Conservation (phyloP, 2,113 vertebrate genomes). For the Rana temporaria region DNA sequence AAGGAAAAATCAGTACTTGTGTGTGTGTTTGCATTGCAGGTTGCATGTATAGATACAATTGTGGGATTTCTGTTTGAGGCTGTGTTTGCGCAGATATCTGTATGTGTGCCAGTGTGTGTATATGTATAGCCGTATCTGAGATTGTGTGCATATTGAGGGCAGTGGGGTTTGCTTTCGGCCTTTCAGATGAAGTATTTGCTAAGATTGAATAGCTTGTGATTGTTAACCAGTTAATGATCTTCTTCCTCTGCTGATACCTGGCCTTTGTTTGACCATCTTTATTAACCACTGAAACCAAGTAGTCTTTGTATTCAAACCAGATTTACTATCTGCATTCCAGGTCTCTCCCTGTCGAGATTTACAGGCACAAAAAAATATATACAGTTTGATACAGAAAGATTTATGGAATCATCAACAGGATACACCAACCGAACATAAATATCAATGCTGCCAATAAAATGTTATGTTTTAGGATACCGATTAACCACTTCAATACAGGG, state of each 20-base stretch:
- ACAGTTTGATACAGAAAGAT: too few relatives aligned
- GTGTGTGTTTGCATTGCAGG: conserved; percentile 37
- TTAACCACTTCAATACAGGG: too few relatives aligned
- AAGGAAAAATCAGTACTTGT: not conserved
- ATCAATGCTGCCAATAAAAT: too few relatives aligned
- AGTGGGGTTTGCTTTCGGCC: conserved; percentile 14
- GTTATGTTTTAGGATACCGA: too few relatives aligned
- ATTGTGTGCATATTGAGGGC: conserved; percentile 36
- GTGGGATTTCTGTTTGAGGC: conserved; percentile 21
- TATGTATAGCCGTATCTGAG: conserved; percentile 16
- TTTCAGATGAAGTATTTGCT: conserved; percentile 33
- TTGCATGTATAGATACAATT: conserved; percentile 41
- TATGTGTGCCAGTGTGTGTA: conserved; percentile 14
- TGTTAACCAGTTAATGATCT: conserved; percentile 55
- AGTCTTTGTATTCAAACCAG: conserved; percentile 45
- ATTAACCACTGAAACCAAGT: conserved; percentile 33
- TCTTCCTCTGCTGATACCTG: conserved; percentile 52
- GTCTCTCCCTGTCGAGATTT: not conserved
- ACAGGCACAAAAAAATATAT: too few relatives aligned
- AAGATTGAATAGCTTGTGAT: conserved; percentile 48
- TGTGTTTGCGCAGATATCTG: conserved; percentile 32
- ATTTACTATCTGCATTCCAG: conserved; percentile 44
- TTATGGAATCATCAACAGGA: too few relatives aligned
- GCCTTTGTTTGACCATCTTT: conserved; percentile 50
- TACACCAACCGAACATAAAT: too few relatives aligned